Evolutionary conservation across 2,888 invertebrate species (phyloP).

Genomic region (Sarcophaga caerulescens): DNA sequence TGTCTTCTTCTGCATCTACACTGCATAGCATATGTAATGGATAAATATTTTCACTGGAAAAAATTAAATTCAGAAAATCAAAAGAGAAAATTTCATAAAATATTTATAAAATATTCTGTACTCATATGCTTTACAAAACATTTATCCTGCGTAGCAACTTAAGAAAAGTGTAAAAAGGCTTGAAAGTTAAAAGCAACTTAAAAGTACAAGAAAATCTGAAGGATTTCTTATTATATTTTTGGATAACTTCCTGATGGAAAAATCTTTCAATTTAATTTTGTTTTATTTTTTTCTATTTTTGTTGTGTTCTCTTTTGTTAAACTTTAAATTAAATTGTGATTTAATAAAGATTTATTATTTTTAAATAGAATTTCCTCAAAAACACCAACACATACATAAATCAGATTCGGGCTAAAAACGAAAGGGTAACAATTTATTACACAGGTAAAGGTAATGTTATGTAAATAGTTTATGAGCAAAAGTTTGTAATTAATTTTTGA

Average conservation of each 20-base stretch:
- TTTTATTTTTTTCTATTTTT: neutral
- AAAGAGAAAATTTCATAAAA: no score
- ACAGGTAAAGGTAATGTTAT: neutral
- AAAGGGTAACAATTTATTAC: neutral
- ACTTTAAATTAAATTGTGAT: constrained; percentile 18
- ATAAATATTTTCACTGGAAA: no score
- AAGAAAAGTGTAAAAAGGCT: neutral
- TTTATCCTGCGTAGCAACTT: neutral
- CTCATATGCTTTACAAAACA: constrained; percentile 2
- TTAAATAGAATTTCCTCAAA: neutral
- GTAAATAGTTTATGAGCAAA: no score
- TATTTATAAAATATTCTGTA: neutral
- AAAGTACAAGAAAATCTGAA: no score
- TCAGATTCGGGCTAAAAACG: neutral
- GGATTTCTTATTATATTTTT: no score
- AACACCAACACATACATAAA: neutral
- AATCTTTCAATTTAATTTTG: no score
- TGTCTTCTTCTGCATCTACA: no score
- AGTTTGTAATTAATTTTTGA: no score
- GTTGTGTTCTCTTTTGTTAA: neutral
- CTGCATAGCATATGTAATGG: no score
- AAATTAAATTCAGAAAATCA: no score
- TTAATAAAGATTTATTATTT: constrained; percentile 3
- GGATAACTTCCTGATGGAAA: no score
- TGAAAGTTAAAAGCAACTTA: neutral